Conservation (phyloP, 2,113 vertebrate species). For the Bungarus multicinctus region DNA sequence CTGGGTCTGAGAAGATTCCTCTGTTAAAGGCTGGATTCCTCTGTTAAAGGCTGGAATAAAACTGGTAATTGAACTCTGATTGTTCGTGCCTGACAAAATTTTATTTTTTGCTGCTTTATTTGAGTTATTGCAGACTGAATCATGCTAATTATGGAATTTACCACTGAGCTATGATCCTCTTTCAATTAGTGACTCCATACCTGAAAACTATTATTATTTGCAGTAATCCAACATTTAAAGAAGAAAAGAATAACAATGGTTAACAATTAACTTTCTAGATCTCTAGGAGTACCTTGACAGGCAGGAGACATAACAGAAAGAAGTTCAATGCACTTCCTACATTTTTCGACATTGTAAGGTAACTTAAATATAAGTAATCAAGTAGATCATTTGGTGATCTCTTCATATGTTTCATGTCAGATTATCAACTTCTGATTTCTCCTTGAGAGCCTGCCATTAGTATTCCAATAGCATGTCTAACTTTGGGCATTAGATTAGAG, state of each 20-base stretch:
- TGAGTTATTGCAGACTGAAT: not conserved
- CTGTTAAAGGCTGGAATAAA: not conserved
- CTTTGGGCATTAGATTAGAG: not conserved
- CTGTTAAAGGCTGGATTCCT: not conserved
- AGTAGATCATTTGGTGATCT: not conserved
- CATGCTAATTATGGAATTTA: not conserved
- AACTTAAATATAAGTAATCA: not conserved
- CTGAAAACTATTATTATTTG: not conserved
- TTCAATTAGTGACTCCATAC: not conserved
- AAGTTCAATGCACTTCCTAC: not conserved
- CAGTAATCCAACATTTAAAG: not conserved
- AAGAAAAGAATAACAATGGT: not conserved
- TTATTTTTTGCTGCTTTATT: not conserved
- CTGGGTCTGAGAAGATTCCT: not conserved
- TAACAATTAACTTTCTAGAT: not conserved
- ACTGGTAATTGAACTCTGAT: not conserved
- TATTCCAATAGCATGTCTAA: not conserved
- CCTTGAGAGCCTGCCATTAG: not conserved
- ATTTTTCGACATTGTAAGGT: not conserved
- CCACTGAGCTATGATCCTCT: not conserved
- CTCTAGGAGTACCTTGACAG: not conserved
- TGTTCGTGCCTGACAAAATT: not conserved
- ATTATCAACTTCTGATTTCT: not conserved
- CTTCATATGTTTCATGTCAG: not conserved
- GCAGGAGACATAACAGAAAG: not conserved